Base-by-base conservation (phyloP, 2,888 invertebrate species). In the Prosapia bicincta region DNA sequence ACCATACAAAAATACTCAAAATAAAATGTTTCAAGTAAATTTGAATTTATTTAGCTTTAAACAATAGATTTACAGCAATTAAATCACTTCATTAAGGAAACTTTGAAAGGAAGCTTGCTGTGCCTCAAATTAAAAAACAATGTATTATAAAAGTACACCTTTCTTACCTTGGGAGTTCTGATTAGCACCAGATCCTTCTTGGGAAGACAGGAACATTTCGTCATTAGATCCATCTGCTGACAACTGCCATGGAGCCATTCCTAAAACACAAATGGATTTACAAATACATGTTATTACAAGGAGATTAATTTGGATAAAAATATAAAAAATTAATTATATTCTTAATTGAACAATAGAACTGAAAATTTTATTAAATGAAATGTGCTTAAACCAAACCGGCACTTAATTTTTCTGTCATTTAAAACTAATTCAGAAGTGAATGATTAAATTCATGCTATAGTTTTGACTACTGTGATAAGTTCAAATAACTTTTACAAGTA, bases 201-300 rank as follows among this genome's bases (percentile, higher is more conserved):
- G 54, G 20, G 54, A n/a, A 20, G 54, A 1, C 1, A 54, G 54
- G 20, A 54, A 54, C 54, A 54, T 20, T 20, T 94, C 94, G 84
- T 95, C 95, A 87, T 83, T 84, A 66, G 85, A 81, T 80, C 85
- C 93, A 85, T 92, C 90, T 86, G 79, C 79, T 69, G 78, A 69
- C 77, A 91, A 90, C 86, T 94, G 94, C 95, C 95, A 95, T 88
- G 89, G 87, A 83, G 91, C 91, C 87, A 93, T 92, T 88, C 93
- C 94, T 94, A 87, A 74, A 30, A 30, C 30, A 30, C n/a, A n/a
- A n/a, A n/a, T n/a, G n/a, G n/a, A n/a, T n/a, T n/a, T n/a, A n/a
- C n/a, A n/a, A n/a, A n/a, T n/a, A n/a, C n/a, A n/a, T n/a, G n/a
- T n/a, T n/a, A n/a, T n/a, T n/a, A n/a, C n/a, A n/a, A n/a, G n/a